Conservation (phyloP, 2,113 vertebrate species). For the Podiceps cristatus region DNA sequence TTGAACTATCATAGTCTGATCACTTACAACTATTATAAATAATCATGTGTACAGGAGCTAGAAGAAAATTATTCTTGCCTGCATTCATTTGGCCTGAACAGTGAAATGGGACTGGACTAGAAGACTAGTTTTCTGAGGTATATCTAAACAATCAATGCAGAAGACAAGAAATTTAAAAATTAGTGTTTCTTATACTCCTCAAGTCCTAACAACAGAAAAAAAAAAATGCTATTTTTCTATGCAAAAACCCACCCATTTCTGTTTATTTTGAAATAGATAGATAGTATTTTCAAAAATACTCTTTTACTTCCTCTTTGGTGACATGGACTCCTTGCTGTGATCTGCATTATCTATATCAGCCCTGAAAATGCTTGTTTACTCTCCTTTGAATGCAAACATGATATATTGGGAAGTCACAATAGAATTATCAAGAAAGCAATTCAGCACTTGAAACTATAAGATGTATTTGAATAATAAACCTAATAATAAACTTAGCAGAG, state of each 20-base stretch:
- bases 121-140: background rate
- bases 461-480: background rate
- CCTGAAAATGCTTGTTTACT: background rate
- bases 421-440: background rate
- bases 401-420: background rate
- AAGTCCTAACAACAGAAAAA: background rate
- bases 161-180: background rate
- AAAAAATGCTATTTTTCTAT: background rate
- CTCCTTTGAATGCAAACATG: background rate
- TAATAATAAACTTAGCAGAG: background rate
- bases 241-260: background rate
- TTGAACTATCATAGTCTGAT: background rate
- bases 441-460: background rate
- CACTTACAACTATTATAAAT: background rate
- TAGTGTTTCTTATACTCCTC: background rate
- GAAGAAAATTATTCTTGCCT: background rate
- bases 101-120: background rate
- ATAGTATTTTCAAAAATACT: background rate
- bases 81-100: background rate
- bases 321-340: background rate
- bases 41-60: background rate
- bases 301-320: background rate
- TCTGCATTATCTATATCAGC: background rate
- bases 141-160: background rate
- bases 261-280: background rate